Evolutionary conservation across 2,797 vertebrate genomes (phyloP).

Genomic region (Sebastes hubbsi): DNA sequence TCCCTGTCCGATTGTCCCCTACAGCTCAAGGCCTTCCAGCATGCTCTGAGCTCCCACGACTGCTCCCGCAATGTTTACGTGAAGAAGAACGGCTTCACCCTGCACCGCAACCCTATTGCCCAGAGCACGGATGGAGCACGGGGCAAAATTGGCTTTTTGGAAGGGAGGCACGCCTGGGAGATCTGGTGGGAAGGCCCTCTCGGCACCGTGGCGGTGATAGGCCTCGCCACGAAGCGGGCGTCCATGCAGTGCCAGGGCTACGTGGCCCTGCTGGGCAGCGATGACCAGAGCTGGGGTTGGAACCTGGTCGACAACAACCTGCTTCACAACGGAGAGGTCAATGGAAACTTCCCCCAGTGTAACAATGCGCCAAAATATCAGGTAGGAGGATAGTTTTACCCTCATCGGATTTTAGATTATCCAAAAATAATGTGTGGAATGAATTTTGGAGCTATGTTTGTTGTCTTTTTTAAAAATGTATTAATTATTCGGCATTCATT

Average conservation of each 20-base stretch:
- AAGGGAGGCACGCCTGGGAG: conserved; percentile 98
- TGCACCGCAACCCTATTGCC: conserved; percentile 98
- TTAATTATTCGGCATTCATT: background rate
- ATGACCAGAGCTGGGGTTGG: conserved; percentile 99
- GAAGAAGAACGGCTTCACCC: conserved; percentile 98
- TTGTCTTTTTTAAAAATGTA: background rate
- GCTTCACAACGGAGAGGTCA: conserved; percentile 98
- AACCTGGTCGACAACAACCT: conserved; percentile 99
- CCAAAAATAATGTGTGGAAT: background rate
- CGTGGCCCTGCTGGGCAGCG: conserved; percentile 95
- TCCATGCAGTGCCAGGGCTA: conserved; percentile 99
- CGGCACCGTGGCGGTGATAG: conserved; percentile 97
- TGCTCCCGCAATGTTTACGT: conserved; percentile 99
- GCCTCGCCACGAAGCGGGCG: conserved; percentile 95
- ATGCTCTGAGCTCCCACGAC: conserved; percentile 96
- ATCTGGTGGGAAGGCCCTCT: conserved; percentile 99
- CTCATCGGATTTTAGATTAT: background rate
- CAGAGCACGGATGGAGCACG: conserved; percentile 98
- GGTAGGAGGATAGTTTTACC: conserved; percentile 76
- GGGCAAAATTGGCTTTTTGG: conserved; percentile 96
- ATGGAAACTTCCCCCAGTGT: conserved; percentile 97
- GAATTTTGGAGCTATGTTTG: background rate
- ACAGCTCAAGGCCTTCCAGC: conserved; percentile 93
- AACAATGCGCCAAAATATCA: conserved; percentile 99
- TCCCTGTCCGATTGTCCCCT: background rate